Conservation (phyloP, 2,113 vertebrate species). For the Pseudolaguvia tuberculata region DNA sequence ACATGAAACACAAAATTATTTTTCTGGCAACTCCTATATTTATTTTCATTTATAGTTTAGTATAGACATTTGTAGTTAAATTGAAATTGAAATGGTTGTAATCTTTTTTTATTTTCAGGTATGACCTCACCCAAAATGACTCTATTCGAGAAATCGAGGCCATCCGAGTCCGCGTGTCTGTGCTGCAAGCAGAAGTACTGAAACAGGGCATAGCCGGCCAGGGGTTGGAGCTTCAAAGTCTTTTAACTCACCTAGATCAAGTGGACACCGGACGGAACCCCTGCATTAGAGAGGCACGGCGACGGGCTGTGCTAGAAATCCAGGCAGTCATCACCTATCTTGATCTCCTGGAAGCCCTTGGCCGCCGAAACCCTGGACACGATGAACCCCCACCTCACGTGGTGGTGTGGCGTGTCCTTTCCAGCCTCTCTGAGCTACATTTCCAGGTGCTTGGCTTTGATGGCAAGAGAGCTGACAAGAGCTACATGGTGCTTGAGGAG, state of each 20-base stretch:
- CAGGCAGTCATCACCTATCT: slow-evolving; percentile 86
- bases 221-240: slow-evolving; percentile 81
- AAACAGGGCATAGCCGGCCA: slow-evolving; percentile 74
- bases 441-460: slow-evolving; percentile 86
- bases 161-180: slow-evolving; percentile 77
- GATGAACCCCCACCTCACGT: slow-evolving; percentile 73
- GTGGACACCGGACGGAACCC: slow-evolving; percentile 89
- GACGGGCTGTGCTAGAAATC: slow-evolving; percentile 87
- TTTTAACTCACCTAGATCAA: slow-evolving; percentile 84
- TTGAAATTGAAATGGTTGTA: not conserved
- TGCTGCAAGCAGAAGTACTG: slow-evolving; percentile 76
- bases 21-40: not conserved
- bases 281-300: slow-evolving; percentile 91
- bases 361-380: slow-evolving; percentile 65
- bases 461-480: slow-evolving; percentile 88
- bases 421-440: slow-evolving; percentile 84
- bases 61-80: not conserved
- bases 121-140: slow-evolving; percentile 87
- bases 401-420: slow-evolving; percentile 84
- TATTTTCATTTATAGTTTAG: too few relatives aligned
- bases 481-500: slow-evolving; percentile 91
- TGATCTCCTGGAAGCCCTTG: slow-evolving; percentile 85
- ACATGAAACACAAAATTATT: not conserved
- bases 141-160: slow-evolving; percentile 91
- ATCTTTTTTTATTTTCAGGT: slow-evolving; percentile 55